Base-by-base conservation (phyloP, 2,888 invertebrate species). In the Lithophane semibrunnea region DNA sequence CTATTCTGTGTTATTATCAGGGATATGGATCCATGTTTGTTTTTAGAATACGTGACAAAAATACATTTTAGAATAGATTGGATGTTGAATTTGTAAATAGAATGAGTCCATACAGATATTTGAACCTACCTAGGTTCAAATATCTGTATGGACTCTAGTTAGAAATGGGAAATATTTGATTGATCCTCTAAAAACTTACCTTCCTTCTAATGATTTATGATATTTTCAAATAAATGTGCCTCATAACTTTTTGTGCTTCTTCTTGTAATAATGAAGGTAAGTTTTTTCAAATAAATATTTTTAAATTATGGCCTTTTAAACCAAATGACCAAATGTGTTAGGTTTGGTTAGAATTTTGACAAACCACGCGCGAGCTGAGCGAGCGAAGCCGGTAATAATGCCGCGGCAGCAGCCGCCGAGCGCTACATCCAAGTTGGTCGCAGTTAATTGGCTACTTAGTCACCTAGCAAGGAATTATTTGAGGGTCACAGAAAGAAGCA, bases 41-140 rank as follows among this genome's bases (percentile, higher is more conserved):
- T 79, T 84, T 84, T 82, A 47, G 83, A 83, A 85, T 75, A 69
- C 65, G 74, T 72, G 61, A 75, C 29, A 54, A 73, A 85, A 75
- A 72, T 60, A 73, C 37, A 42, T 82, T 85, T 84, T 69, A 44
- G 58, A 82, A 70, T 60, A 56, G 69, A 79, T 74, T 73, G 65
- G 42, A 60, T 42, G 16, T 37, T 74, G 75, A 79, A 79, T 79
- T 82, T 75, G 65, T 66, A 42, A 73, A 37, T 74, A n/a, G 29
- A 56, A 72, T 76, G n/a, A 54, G 1, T 16, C 10, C n/a, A n/a
- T n/a, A n/a, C n/a, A n/a, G n/a, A n/a, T n/a, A n/a, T n/a, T n/a
- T n/a, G n/a, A n/a, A n/a, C n/a, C n/a, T n/a, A n/a, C n/a, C n/a
- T n/a, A n/a, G 49, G 42, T 56, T 29, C 5, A 16, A 52, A 65